Conservation (phyloP, 1,140 invertebrate species). For the Drosophila willistoni region DNA sequence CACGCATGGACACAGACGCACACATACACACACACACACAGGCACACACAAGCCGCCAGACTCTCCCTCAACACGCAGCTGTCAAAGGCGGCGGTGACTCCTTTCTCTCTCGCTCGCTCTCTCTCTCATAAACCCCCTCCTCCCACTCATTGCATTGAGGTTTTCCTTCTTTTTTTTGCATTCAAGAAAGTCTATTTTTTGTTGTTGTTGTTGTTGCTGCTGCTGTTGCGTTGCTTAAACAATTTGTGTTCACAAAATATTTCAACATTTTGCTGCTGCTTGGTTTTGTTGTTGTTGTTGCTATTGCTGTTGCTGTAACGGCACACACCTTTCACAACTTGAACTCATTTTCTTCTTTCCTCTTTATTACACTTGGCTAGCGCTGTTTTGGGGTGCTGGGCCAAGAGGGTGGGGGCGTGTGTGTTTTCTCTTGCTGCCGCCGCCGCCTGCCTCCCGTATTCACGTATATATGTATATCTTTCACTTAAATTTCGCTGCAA, state of each 20-base stretch:
- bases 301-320: slow-evolving; percentile 53
- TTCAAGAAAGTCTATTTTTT: slow-evolving; percentile 60
- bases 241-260: slow-evolving; percentile 70
- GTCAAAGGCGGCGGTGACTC: slow-evolving; percentile 35
- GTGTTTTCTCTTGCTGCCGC: slow-evolving; percentile 77
- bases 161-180: slow-evolving; percentile 35
- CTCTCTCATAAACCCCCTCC: slow-evolving; percentile 8
- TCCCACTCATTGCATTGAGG: slow-evolving; percentile 47
- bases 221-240: slow-evolving; percentile 58
- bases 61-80: slow-evolving; percentile 38
- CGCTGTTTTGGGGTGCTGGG: slow-evolving; percentile 33
- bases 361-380: slow-evolving; percentile 69
- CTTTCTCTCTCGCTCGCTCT: neutral
- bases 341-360: slow-evolving; percentile 78
- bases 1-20: slow-evolving; percentile 17
- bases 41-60: slow-evolving; percentile 22
- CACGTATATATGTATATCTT: slow-evolving; percentile 33
- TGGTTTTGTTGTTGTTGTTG: too few relatives aligned
- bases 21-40: slow-evolving; percentile 25
- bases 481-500: slow-evolving; percentile 66
- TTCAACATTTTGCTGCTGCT: slow-evolving; percentile 51
- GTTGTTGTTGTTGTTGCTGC: slow-evolving; percentile 56
- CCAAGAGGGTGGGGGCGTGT: slow-evolving; percentile 39
- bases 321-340: slow-evolving; percentile 82
- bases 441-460: slow-evolving; percentile 57